A percentile compares a stretch with the other conserved stretches of the same genome.
Conservation (phyloP, 2,797 vertebrate genomes). For the Falco peregrinus region DNA sequence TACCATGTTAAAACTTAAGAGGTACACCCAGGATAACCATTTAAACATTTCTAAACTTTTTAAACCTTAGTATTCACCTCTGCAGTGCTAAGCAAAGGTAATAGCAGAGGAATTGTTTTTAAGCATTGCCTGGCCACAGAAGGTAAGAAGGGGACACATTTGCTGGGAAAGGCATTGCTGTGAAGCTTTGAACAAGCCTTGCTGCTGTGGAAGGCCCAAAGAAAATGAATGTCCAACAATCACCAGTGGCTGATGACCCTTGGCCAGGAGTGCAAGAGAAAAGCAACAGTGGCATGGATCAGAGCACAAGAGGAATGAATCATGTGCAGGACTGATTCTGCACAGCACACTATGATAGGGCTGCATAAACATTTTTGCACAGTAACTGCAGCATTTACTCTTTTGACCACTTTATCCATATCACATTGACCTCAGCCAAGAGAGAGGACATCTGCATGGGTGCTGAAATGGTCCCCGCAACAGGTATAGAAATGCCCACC, state of each 20-base stretch:
- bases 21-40: neutral
- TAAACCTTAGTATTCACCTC: neutral
- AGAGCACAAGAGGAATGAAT: neutral
- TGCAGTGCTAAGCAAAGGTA: neutral
- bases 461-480: neutral
- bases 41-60: neutral
- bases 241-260: neutral
- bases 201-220: neutral
- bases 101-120: neutral
- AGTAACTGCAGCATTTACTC: neutral
- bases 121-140: neutral
- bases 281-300: neutral
- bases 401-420: rapidly evolving
- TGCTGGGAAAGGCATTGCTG: neutral
- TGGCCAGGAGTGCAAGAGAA: neutral
- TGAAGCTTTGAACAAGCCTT: neutral
- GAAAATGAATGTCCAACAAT: neutral
- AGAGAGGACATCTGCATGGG: neutral
- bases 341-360: neutral
- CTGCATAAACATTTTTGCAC: neutral
- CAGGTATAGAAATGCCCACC: neutral
- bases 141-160: neutral
- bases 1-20: neutral
- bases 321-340: neutral
- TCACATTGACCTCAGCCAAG: neutral